Evolutionary conservation across 2,113 vertebrate species (phyloP), one percentile per base, ranked within the genome.

Genomic region (Nothoprocta perdicaria): DNA sequence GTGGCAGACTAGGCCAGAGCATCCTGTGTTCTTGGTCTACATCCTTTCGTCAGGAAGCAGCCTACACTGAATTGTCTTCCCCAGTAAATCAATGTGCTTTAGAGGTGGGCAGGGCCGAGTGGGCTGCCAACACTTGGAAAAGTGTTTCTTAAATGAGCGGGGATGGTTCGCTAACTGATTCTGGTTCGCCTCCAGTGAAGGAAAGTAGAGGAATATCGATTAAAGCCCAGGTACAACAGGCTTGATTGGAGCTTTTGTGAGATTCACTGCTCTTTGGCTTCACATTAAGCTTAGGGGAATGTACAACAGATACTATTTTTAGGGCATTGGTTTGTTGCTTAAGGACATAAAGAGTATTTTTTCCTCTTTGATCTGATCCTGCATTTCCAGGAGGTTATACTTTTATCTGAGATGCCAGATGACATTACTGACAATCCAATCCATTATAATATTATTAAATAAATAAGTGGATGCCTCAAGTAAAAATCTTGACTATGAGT

Each of bases 271-370:
- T 86, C 55, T 86, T 93, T 91, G 92, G 27, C 81, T 85, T 96
- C 40, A 77, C 66, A 92, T 86, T 60, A 86, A 80, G 60, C 81
- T 95, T 94, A 72, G 67, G 78, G 86, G 62, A 61, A 63, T 85
- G 63, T 92, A 92, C 50, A 95, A 22, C n/a, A 97, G 96, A 91
- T 86, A 62, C n/a, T 96, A 63, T 95, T 96, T 97, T 96, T 95
- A 84, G 41, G 68, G 78, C 82, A 75, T 45, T 29, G 74, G 17
- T 88, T 94, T 95, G 46, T 76, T 89, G 90, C 94, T 84, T 86
- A 95, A 92, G 40, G 73, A 46, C 63, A 79, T 21, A 77, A 94
- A 76, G 52, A 89, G 60, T 76, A 90, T 84, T 35, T 61, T 27
- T 15, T 63, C 66, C 82, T 38, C 66, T 95, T 95, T 94, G 89